A percentile compares a stretch with the other conserved stretches of the same genome.
Evolutionary conservation across 2,888 invertebrate species (phyloP).

Genomic region (Hololepta plana): DNA sequence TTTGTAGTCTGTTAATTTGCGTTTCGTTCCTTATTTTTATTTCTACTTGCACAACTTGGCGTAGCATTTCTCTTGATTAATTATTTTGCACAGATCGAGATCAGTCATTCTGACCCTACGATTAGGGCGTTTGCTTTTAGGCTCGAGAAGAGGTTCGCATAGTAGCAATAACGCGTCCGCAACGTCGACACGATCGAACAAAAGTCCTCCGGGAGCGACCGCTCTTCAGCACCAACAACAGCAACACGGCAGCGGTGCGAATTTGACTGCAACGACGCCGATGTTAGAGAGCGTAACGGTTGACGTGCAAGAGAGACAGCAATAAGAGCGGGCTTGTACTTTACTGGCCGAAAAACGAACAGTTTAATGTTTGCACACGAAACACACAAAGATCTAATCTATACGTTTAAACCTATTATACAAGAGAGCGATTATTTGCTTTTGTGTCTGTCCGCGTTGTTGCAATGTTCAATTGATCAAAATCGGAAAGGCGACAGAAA

Average conservation of each 20-base stretch:
- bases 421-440: no score
- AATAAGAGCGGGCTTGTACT: conserved; percentile 15
- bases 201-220: conserved; percentile 29
- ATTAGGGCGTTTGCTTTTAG: conserved; percentile 31
- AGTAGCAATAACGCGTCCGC: conserved; percentile 65
- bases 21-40: no score
- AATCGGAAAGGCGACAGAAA: no score
- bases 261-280: conserved; percentile 23
- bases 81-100: conserved; percentile 12
- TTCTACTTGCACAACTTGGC: no score
- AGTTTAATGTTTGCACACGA: no score
- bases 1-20: no score
- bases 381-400: no score
- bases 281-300: conserved; percentile 51
- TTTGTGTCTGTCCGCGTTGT: no score
- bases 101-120: conserved; percentile 20
- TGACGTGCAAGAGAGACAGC: conserved; percentile 54
- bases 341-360: background rate
- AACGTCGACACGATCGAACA: conserved; percentile 49
- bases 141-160: conserved; percentile 52
- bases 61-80: no score
- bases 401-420: no score
- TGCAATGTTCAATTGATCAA: no score
- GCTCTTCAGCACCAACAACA: conserved; percentile 10
- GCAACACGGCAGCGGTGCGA: no score